These are phyloP conservation scores for Saguinus oedipus DNA, from an alignment of 2,797 vertebrate species.

Conservation along the genomic window DNA sequence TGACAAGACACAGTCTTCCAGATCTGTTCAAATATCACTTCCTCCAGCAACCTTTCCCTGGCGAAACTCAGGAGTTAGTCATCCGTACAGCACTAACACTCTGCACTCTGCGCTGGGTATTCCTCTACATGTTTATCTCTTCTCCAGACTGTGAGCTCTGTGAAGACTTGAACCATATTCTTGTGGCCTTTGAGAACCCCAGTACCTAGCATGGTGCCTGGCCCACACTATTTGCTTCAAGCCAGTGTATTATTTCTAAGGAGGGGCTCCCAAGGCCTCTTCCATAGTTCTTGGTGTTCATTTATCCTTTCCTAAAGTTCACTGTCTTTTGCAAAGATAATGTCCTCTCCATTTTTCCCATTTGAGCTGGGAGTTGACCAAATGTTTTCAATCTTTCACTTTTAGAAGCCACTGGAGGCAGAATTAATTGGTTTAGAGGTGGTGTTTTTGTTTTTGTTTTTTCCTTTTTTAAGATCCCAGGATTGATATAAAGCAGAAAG, in stretches of 20 bases:
- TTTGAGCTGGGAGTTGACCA: background rate
- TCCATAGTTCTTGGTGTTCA: slow-evolving; percentile 36
- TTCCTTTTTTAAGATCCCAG: background rate
- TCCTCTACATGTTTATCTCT: background rate
- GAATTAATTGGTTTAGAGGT: slow-evolving; percentile 44
- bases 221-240: background rate
- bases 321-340: slow-evolving; percentile 44
- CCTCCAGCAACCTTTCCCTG: background rate
- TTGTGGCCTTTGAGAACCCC: background rate
- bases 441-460: background rate
- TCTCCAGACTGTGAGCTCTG: background rate
- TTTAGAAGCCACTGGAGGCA: slow-evolving; percentile 45
- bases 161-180: background rate
- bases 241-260: background rate
- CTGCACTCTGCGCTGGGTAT: background rate
- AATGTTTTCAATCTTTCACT: slow-evolving; percentile 17
- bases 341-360: background rate
- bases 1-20: background rate
- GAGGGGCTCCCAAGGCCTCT: background rate
- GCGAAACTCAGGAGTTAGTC: background rate
- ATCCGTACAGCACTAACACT: background rate
- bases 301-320: slow-evolving; percentile 59
- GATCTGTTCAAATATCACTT: background rate
- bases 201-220: background rate
- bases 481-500: slow-evolving; percentile 43